Evolutionary conservation across 2,888 invertebrate species (phyloP), one percentile per base, ranked within the genome.

Genomic region (Toxonevra muliebris): DNA sequence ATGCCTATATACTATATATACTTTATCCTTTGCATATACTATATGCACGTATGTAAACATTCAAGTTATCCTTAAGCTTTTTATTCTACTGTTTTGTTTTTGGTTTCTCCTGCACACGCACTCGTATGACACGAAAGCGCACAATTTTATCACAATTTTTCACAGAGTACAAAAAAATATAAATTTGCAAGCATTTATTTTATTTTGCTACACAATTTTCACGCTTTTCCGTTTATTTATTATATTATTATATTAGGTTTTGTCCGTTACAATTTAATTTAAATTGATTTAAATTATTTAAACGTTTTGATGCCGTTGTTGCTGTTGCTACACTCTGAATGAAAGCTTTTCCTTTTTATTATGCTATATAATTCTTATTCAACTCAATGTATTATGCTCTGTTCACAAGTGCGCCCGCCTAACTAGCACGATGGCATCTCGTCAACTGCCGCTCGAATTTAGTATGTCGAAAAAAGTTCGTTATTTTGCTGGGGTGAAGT

Each of bases 381-480:
- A 30, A 30, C 13, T 30, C 41, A 40, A 30, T 30, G 30, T 7
- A n/a, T n/a, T n/a, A n/a, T n/a, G 30, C 7, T 30, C 30, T 30
- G 7, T 30, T 30, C 41, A 57, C 17, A 40, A 57, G 20, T 42
- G 17, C 66, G 20, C 61, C 66, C 61, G 79, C 75, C 77, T 75
- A 30, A 30, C 30, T 30, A 66, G 75, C 73, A 75, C 78, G 76
- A 79, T 76, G 78, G 78, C 82, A 83, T 77, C 78, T 80, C 77
- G 74, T 75, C 81, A 80, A 84, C 82, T 83, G 81, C 73, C 74
- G 58, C 13, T 50, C 30, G 30, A 4, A 30, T 30, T 30, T 30
- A 4, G 30, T 30, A 30, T 30, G 30, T 30, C 30, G 30, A 30
- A 30, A 30, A 30, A 30, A 30, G 30, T 30, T 30, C 30, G 30